A percentile compares a stretch with the other conserved stretches of the same genome.
phyloP scores from a whole-genome alignment of 1,140 invertebrate species.

The Radopholus similis region DNA sequence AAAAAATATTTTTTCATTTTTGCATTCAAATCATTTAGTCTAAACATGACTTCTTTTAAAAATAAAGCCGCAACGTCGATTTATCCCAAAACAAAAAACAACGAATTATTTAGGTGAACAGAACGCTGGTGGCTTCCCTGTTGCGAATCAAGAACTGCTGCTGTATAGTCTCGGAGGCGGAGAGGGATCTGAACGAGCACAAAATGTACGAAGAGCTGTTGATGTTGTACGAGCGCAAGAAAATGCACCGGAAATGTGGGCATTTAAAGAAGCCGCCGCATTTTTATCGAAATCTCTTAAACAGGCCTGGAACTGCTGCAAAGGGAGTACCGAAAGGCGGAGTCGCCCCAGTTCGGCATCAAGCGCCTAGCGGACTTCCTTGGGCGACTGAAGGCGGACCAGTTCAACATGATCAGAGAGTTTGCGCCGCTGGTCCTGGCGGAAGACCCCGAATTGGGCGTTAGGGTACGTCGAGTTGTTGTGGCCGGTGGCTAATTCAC shows the following conservation, averaged over 20 bases:
- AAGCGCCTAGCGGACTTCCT: constrained; percentile 83
- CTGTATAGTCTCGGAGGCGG: constrained; percentile 88
- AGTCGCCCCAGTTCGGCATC: constrained; percentile 75
- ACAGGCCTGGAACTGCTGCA: constrained; percentile 79
- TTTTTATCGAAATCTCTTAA: no score
- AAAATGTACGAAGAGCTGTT: constrained; percentile 87
- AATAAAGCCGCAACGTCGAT: no score
- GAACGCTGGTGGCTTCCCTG: constrained; percentile 82
- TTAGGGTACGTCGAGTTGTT: constrained; percentile 27
- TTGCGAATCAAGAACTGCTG: constrained; percentile 80
- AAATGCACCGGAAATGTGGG: constrained; percentile 74
- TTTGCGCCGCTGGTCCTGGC: constrained; percentile 67
- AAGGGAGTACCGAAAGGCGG: constrained; percentile 73
- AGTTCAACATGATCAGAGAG: constrained; percentile 85
- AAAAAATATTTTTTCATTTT: no score
- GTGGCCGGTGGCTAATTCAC: no score
- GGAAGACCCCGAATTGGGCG: constrained; percentile 24
- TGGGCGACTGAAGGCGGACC: constrained; percentile 78
- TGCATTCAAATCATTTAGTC: no score
- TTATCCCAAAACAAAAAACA: no score
- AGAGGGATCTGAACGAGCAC: constrained; percentile 78
- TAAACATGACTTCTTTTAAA: no score
- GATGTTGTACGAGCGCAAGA: constrained; percentile 89
- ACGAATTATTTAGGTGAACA: constrained; percentile 74
- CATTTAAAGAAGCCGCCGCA: no score